Evolutionary conservation across 1,140 invertebrate species (phyloP), one percentile per base, ranked within the genome.

Genomic region (Heliconius hermathena): DNA sequence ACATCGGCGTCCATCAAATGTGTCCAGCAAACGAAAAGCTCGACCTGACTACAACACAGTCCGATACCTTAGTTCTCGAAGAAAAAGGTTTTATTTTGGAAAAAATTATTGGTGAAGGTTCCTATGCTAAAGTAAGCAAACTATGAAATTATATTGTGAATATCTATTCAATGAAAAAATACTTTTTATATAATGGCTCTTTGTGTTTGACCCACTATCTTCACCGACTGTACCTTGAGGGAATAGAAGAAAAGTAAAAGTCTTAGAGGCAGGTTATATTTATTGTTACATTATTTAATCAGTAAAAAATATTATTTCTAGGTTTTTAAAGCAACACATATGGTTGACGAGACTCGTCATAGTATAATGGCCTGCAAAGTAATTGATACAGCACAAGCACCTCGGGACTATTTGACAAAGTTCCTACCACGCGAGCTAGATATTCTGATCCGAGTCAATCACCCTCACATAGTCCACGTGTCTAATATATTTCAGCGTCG

Each of bases 391-490:
- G 90, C 94, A 4, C 95, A 95, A 80, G 96, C 97, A 0, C 96
- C 97, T 1, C 95, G 96, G 82, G 97, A 98, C 84, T 97, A 97
- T 84, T 95, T 97, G 26, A 93, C 95, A 9, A 97, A 97, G 89
- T 98, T 98, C 90, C 92, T 98, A 41, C 97, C 97, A 0, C 92
- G 97, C 26, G 97, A 98, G 91, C 91, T 98, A 5, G 96, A 97
- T 72, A 96, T 97, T 26, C 89, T 97, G 16, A 94, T 96, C 20
- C 95, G 97, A 84, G 84, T 98, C 9, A 96, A 96, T 85, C 97
- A 98, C 86, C 97, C 97, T 0, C 96, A 97, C 82, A 95, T 98
- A 8, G 95, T 97, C 0, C 94, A 96, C 80, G 95, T 97, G 29
- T 96, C 96, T 41, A 96, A 96, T 86, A 96, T 97, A 81, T 96